Evolutionary conservation across 2,113 vertebrate species (phyloP).

Genomic region (Trachemys scripta): DNA sequence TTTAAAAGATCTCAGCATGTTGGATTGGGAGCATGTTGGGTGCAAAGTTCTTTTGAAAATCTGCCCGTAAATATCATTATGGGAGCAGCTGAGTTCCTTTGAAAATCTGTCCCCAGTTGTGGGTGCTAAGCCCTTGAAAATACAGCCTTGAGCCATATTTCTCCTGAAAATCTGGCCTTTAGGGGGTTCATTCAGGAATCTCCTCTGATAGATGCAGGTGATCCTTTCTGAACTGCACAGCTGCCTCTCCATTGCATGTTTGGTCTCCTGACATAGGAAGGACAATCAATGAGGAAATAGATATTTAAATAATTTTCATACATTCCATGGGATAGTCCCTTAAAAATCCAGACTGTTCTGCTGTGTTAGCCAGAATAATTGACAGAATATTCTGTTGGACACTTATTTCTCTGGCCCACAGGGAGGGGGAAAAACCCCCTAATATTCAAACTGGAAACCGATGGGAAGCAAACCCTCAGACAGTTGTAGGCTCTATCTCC

Average conservation of each 20-base stretch:
- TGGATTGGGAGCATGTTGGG: neutral
- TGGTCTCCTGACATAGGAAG: neutral
- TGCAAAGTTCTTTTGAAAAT: neutral
- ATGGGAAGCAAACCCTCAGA: neutral
- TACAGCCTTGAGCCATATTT: neutral
- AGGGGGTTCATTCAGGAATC: neutral
- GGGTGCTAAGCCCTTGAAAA: neutral
- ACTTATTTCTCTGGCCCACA: neutral
- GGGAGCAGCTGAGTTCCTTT: neutral
- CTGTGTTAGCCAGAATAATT: neutral
- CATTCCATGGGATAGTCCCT: neutral
- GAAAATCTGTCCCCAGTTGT: neutral
- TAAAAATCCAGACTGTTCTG: neutral
- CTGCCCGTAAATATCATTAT: neutral
- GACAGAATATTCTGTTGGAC: neutral
- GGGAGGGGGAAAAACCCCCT: neutral
- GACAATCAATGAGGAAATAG: neutral
- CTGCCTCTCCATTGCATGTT: neutral
- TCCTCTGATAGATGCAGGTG: neutral
- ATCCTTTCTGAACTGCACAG: neutral
- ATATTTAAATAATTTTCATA: neutral
- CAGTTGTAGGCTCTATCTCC: neutral
- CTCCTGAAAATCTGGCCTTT: neutral
- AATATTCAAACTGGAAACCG: neutral
- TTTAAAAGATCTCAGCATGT: neutral